Evolutionary conservation across 2,888 invertebrate genomes (phyloP).

Genomic region (Phrixothrix hirtus): DNA sequence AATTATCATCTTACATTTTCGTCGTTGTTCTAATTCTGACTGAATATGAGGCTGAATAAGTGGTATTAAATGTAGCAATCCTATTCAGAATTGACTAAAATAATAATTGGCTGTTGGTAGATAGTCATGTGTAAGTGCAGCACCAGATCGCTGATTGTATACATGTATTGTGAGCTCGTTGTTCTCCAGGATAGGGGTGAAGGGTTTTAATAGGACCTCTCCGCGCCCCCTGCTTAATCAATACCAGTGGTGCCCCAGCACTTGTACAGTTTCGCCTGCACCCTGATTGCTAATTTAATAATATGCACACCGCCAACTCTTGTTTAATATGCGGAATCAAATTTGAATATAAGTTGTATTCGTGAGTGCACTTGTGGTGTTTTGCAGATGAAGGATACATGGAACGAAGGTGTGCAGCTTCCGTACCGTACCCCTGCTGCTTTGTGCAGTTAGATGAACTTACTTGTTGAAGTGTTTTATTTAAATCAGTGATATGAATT

Average conservation of each 20-base stretch:
- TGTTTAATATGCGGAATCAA: constrained; percentile 58
- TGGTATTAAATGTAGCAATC: constrained; percentile 15
- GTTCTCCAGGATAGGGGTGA: constrained; percentile 37
- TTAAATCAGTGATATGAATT: constrained; percentile 4
- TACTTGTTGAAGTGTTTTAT: no score
- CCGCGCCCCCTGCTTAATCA: constrained; percentile 40
- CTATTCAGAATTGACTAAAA: constrained; percentile 19
- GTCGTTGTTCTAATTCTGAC: constrained; percentile 9
- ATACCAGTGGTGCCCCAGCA: constrained; percentile 37
- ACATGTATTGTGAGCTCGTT: constrained; percentile 36
- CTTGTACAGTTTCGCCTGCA: constrained; percentile 34
- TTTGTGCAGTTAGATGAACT: no score
- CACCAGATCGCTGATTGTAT: constrained; percentile 36
- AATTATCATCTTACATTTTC: constrained; percentile 11
- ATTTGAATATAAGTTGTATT: constrained; percentile 60
- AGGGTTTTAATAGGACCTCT: constrained; percentile 41
- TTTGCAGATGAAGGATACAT: constrained; percentile 25
- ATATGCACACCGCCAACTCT: constrained; percentile 55
- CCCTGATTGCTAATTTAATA: constrained; percentile 56
- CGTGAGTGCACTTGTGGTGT: constrained; percentile 25
- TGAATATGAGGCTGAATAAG: constrained; percentile 15
- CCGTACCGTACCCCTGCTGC: constrained; percentile 16
- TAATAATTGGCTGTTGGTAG: constrained; percentile 26
- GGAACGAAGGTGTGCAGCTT: constrained; percentile 20
- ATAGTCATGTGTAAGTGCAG: constrained; percentile 36